These are phyloP conservation scores for Galeruca laticollis DNA, from an alignment of 2,888 invertebrate species.

Conservation along the genomic window DNA sequence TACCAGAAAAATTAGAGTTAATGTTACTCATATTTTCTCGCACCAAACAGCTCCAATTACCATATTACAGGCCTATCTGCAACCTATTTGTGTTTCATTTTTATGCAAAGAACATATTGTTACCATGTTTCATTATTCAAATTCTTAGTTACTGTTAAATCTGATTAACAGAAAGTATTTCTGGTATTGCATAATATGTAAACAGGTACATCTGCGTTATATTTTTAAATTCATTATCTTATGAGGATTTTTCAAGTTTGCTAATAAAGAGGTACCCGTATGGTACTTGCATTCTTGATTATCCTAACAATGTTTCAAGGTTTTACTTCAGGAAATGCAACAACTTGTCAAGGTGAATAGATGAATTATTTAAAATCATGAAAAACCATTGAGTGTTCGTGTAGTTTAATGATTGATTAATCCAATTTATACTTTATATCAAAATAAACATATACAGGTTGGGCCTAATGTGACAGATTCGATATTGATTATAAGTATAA, in stretches of 20 bases:
- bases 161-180: neutral
- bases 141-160: neutral
- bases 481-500: no score
- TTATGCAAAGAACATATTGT: neutral
- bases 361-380: conserved; percentile 29
- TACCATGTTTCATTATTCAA: neutral
- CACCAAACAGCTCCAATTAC: no score
- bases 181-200: conserved; percentile 7
- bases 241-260: neutral
- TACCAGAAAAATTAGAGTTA: no score
- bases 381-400: conserved; percentile 10
- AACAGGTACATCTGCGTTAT: conserved; percentile 11
- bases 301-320: conserved; percentile 31
- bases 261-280: conserved; percentile 28
- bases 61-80: no score
- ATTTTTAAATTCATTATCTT: conserved; percentile 13
- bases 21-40: no score
- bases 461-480: no score
- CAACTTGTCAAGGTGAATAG: conserved; percentile 27
- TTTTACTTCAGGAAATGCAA: conserved; percentile 30
- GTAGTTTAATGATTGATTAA: neutral
- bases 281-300: conserved; percentile 29
- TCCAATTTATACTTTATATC: neutral
- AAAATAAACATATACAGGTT: neutral
- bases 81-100: neutral